Percentiles rank a stretch among this genome's conserved stretches.
Conservation (phyloP, 2,888 invertebrate species). For the Polydrusus cervinus region DNA sequence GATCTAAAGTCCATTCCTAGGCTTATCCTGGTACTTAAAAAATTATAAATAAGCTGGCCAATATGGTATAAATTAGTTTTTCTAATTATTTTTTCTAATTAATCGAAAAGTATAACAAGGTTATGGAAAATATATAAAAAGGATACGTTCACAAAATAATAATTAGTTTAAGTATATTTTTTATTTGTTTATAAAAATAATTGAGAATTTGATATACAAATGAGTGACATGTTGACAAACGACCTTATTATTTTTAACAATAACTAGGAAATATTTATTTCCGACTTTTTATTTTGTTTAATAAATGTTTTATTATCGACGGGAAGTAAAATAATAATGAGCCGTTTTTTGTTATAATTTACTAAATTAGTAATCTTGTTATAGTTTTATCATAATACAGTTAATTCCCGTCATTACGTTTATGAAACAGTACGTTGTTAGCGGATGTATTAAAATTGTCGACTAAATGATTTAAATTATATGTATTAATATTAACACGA, state of each 20-base stretch:
- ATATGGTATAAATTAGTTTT: too few relatives aligned
- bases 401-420: slow-evolving; percentile 50
- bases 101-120: slow-evolving; percentile 7
- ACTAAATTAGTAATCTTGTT: slow-evolving; percentile 53
- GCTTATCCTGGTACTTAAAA: too few relatives aligned
- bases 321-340: slow-evolving; percentile 51
- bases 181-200: slow-evolving; percentile 61
- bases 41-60: not conserved
- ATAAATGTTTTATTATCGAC: slow-evolving; percentile 54
- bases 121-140: slow-evolving; percentile 5
- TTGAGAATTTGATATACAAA: slow-evolving; percentile 66
- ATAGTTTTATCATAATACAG: slow-evolving; percentile 51
- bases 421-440: slow-evolving; percentile 37
- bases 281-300: slow-evolving; percentile 53
- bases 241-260: slow-evolving; percentile 50
- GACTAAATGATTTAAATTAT: slow-evolving; percentile 28
- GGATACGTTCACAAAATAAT: not conserved
- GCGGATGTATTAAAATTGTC: slow-evolving; percentile 34
- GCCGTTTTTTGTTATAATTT: slow-evolving; percentile 49
- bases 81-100: not conserved
- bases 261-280: slow-evolving; percentile 51
- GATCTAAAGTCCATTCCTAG: too few relatives aligned
- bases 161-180: slow-evolving; percentile 28
- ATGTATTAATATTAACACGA: slow-evolving; percentile 14
- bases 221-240: slow-evolving; percentile 54